Conservation (phyloP, 92 coral and sea anemone genomes). For the Zoanthus gigantus region DNA sequence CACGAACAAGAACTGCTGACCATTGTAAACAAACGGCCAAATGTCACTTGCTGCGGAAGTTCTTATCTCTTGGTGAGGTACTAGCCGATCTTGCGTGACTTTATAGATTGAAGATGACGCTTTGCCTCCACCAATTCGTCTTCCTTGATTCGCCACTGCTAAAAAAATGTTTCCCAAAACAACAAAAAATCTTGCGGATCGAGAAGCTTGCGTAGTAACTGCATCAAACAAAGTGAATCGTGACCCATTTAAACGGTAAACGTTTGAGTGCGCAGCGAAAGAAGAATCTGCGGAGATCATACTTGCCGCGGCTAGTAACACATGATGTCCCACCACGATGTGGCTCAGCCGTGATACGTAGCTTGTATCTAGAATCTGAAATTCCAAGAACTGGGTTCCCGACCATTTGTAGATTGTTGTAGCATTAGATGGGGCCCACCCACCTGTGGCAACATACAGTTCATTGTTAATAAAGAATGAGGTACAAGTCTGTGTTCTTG, state of each 20-base stretch:
- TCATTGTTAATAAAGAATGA: slow-evolving; percentile 21
- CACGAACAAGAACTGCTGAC: slow-evolving; percentile 16
- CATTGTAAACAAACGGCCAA: slow-evolving; percentile 7
- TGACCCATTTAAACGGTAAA: slow-evolving; percentile 23
- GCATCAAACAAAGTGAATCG: slow-evolving; percentile 4
- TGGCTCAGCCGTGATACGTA: slow-evolving; percentile 27
- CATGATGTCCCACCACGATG: background rate
- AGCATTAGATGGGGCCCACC: slow-evolving; percentile 9
- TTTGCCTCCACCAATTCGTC: background rate
- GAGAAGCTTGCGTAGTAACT: slow-evolving; percentile 8
- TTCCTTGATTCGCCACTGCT: slow-evolving; percentile 35
- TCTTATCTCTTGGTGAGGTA: slow-evolving; percentile 11
- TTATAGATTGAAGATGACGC: slow-evolving; percentile 22
- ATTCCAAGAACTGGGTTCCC: background rate
- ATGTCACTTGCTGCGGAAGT: slow-evolving; percentile 39
- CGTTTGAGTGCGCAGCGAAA: slow-evolving; percentile 11
- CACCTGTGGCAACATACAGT: slow-evolving; percentile 12
- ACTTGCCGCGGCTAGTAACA: slow-evolving; percentile 17
- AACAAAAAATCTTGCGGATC: slow-evolving; percentile 26
- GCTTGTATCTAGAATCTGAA: slow-evolving; percentile 39
- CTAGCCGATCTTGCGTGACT: background rate
- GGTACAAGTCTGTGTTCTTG: slow-evolving; percentile 14
- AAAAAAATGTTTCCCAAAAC: slow-evolving; percentile 12
- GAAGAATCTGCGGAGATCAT: slow-evolving; percentile 15
- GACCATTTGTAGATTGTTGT: slow-evolving; percentile 46